Conservation (phyloP, 2,113 vertebrate genomes). For the Sinocyclocheilus grahami region DNA sequence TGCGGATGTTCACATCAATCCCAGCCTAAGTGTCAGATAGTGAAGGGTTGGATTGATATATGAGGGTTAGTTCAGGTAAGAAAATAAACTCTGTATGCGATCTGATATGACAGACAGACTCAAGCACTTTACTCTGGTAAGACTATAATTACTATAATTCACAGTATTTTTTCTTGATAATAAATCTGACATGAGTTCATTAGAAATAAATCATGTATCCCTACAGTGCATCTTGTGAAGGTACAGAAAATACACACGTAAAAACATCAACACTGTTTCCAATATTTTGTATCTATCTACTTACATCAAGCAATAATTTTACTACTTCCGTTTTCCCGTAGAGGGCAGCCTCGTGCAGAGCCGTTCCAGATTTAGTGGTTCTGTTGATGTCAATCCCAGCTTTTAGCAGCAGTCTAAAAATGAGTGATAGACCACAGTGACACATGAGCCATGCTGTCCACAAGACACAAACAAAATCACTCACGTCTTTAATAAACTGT, state of each 20-base stretch:
- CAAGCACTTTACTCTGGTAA: background rate
- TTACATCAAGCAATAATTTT: constrained; percentile 90
- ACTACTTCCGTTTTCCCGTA: constrained; percentile 95
- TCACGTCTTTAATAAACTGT: background rate
- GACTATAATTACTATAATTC: background rate
- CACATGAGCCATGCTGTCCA: constrained; percentile 3
- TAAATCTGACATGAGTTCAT: background rate
- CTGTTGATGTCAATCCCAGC: constrained; percentile 95
- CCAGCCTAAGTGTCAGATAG: constrained; percentile 77
- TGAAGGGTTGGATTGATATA: background rate
- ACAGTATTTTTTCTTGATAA: background rate
- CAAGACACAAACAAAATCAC: background rate
- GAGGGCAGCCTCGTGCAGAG: constrained; percentile 90
- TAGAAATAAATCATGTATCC: no score
- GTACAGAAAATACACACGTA: no score
- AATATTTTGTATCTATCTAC: constrained; percentile 43
- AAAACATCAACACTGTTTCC: background rate
- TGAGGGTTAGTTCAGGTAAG: background rate
- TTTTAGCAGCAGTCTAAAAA: constrained; percentile 85
- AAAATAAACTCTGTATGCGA: background rate
- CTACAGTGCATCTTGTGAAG: no score
- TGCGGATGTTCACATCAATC: constrained; percentile 90
- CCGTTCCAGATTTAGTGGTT: constrained; percentile 89
- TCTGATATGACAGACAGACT: background rate
- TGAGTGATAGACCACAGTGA: constrained; percentile 21